Conservation (phyloP, 2,888 invertebrate genomes). For the Theristus sp. region DNA sequence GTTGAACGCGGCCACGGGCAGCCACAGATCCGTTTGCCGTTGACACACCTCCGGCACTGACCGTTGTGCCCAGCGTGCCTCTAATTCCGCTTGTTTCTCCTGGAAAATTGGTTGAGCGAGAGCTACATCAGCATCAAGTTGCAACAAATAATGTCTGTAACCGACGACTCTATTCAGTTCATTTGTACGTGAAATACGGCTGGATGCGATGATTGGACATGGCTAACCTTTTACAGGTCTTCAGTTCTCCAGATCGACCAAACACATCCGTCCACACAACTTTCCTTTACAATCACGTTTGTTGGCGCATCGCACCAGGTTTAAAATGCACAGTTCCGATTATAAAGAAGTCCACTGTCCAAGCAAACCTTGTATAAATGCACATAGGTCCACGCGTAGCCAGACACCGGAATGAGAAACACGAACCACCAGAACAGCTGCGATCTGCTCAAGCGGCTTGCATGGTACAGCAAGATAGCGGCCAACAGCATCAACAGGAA, state of each 20-base stretch:
- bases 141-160: too few relatives aligned
- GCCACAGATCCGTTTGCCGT: not conserved
- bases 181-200: too few relatives aligned
- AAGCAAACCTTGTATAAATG: not conserved
- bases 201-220: too few relatives aligned
- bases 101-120: not conserved
- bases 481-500: not conserved
- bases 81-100: not conserved
- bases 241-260: too few relatives aligned
- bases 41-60: not conserved
- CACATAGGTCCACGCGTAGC: not conserved
- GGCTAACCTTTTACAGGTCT: too few relatives aligned
- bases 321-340: too few relatives aligned
- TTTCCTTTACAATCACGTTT: too few relatives aligned
- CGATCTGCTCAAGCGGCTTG: not conserved
- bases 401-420: not conserved
- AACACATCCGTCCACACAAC: too few relatives aligned
- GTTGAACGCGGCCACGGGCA: not conserved
- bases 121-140: too few relatives aligned
- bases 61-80: not conserved
- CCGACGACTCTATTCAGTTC: too few relatives aligned
- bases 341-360: not conserved
- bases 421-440: not conserved
- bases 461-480: not conserved
- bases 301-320: too few relatives aligned